These are phyloP conservation scores for Plectropomus leopardus DNA, from an alignment of 2,113 vertebrate genomes.

Conservation along the genomic window DNA sequence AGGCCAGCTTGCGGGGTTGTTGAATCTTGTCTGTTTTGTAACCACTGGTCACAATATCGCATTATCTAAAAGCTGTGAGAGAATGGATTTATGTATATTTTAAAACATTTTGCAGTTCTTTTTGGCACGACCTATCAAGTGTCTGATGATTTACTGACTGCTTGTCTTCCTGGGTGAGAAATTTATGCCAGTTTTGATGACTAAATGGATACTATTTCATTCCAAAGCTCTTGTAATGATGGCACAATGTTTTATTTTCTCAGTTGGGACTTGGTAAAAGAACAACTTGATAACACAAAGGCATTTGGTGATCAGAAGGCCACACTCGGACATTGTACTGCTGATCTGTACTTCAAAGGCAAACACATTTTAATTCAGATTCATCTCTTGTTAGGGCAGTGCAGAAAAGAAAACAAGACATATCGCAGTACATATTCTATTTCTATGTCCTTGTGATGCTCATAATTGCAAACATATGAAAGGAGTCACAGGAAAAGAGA, in stretches of 20 bases:
- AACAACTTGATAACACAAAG: conserved; percentile 44
- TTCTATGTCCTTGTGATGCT: conserved; percentile 16
- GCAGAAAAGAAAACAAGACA: background rate
- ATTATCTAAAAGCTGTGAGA: conserved; percentile 19
- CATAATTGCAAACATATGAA: conserved; percentile 55
- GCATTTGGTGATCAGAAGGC: conserved; percentile 43
- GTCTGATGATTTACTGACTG: conserved; percentile 17
- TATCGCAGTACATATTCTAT: conserved; percentile 5
- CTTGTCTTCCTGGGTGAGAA: background rate
- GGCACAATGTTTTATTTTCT: conserved; percentile 38
- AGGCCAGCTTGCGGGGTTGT: conserved; percentile 16
- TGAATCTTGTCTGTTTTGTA: conserved; percentile 31
- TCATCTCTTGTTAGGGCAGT: conserved; percentile 29
- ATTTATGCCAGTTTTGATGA: conserved; percentile 53
- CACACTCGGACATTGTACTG: conserved; percentile 29
- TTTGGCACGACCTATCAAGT: conserved; percentile 30
- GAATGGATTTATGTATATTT: conserved; percentile 56
- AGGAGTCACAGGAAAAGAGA: conserved; percentile 35
- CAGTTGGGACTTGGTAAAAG: conserved; percentile 3
- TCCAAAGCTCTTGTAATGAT: conserved; percentile 24
- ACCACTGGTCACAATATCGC: conserved; percentile 5
- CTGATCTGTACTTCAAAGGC: conserved; percentile 58
- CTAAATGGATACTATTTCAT: conserved; percentile 45
- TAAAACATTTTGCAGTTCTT: conserved; percentile 30
- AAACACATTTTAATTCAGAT: conserved; percentile 30